Evolutionary conservation across 1,140 invertebrate species (phyloP).

Genomic region (Danaus melanippus): DNA sequence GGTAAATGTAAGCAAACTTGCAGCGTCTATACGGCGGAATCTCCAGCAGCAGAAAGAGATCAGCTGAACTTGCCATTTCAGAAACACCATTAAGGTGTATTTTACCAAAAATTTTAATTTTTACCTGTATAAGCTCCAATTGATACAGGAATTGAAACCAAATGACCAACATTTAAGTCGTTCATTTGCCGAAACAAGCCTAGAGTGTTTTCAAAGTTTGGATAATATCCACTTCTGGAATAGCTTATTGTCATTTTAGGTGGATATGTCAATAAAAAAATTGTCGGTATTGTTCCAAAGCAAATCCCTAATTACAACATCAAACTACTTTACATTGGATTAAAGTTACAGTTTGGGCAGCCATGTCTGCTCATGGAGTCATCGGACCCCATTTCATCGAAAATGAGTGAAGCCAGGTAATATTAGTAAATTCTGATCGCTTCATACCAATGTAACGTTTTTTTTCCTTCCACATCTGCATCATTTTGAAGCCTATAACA

Average conservation of each 20-base stretch:
- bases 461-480: no score
- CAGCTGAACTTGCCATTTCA: conserved; percentile 10
- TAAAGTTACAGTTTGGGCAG: no score
- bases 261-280: conserved; percentile 5
- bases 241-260: conserved; percentile 12
- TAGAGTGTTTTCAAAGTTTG: conserved; percentile 11
- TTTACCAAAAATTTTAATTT: conserved; percentile 11
- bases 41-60: neutral
- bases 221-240: conserved; percentile 7
- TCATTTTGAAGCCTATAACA: no score
- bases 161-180: conserved; percentile 1
- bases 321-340: no score
- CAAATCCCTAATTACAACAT: no score
- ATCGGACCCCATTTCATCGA: no score
- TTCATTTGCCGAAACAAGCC: conserved; percentile 3
- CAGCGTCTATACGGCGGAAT: conserved; percentile 7
- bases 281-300: no score
- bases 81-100: conserved; percentile 11
- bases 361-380: no score
- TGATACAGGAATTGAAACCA: conserved; percentile 8
- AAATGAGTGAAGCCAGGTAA: no score
- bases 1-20: conserved; percentile 5
- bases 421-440: no score
- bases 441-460: neutral
- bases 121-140: conserved; percentile 12